Percentiles rank a stretch among this genome's conserved stretches.
These are phyloP conservation scores for silkworm (Bombyx mori) DNA, from an alignment of 1,140 invertebrate genomes.

Conservation along the genomic window DNA sequence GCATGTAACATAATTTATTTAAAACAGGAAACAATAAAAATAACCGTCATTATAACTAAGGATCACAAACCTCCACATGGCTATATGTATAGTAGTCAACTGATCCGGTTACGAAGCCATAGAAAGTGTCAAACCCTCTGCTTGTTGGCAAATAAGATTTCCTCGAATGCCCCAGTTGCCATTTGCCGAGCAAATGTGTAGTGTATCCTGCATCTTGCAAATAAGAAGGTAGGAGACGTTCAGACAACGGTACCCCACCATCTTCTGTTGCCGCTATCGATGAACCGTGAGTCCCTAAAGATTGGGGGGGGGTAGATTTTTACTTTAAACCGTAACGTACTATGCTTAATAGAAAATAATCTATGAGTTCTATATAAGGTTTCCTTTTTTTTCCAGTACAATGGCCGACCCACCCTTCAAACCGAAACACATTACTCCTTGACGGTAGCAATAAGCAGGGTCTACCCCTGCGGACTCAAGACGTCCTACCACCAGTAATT, in stretches of 20 bases:
- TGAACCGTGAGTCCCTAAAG: constrained; percentile 80
- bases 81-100: constrained; percentile 85
- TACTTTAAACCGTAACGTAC: too few relatives aligned
- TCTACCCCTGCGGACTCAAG: too few relatives aligned
- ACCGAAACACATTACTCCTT: too few relatives aligned
- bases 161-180: constrained; percentile 83
- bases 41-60: background rate
- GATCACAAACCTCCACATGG: constrained; percentile 57
- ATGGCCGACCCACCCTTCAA: too few relatives aligned
- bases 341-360: too few relatives aligned
- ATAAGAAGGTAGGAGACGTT: constrained; percentile 79
- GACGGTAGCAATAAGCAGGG: too few relatives aligned
- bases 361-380: too few relatives aligned
- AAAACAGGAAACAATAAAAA: background rate
- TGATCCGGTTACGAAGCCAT: constrained; percentile 83
- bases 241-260: constrained; percentile 77
- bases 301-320: background rate
- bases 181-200: constrained; percentile 89
- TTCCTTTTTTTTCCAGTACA: too few relatives aligned
- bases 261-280: constrained; percentile 80
- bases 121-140: constrained; percentile 86
- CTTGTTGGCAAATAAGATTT: constrained; percentile 80
- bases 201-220: constrained; percentile 81
- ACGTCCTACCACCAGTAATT: too few relatives aligned
- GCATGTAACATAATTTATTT: too few relatives aligned